These are phyloP conservation scores for Ptilodon capucinus DNA, from an alignment of 2,888 invertebrate species.

Conservation along the genomic window DNA sequence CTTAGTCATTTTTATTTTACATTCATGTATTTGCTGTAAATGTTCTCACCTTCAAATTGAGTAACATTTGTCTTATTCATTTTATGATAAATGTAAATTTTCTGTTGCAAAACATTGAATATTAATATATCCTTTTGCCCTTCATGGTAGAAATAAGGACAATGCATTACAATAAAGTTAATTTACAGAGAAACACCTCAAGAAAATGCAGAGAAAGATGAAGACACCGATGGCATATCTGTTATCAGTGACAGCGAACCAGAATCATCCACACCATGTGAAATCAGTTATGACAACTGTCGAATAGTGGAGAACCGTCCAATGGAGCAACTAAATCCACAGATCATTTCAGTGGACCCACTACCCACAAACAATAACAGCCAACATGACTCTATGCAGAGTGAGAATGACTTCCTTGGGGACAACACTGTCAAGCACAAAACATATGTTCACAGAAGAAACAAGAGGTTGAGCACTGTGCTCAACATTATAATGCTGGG, in stretches of 20 bases:
- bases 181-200: conserved; percentile 44
- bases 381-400: conserved; percentile 45
- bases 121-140: background rate
- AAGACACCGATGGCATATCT: conserved; percentile 79
- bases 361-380: conserved; percentile 39
- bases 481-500: conserved; percentile 75
- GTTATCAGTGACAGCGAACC: conserved; percentile 77
- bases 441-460: conserved; percentile 75
- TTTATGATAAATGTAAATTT: background rate
- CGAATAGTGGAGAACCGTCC: conserved; percentile 43
- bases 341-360: conserved; percentile 43
- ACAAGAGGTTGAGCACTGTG: conserved; percentile 72
- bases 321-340: conserved; percentile 35
- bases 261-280: conserved; percentile 54
- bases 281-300: conserved; percentile 43
- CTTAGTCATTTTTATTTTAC: background rate
- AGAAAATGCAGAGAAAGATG: conserved; percentile 62
- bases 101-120: background rate
- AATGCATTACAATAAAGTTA: background rate
- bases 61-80: background rate
- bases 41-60: background rate
- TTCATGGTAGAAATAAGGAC: background rate
- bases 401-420: conserved; percentile 58
- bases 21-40: background rate
- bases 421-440: conserved; percentile 61